Conservation (phyloP, 2,797 vertebrate species). For the Hoplostethus atlanticus region DNA sequence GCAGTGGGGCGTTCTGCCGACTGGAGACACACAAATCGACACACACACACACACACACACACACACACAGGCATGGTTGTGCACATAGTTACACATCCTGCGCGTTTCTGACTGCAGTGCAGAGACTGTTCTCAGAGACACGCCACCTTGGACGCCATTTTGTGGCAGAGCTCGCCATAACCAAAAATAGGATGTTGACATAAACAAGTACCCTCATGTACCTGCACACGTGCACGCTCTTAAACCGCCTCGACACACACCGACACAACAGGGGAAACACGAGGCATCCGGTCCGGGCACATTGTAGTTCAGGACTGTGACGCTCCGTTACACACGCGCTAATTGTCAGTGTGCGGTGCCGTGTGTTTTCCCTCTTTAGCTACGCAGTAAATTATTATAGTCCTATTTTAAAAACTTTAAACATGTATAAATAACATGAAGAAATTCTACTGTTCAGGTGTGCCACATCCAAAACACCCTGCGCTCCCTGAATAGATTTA, state of each 20-base stretch:
- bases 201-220: conserved; percentile 24
- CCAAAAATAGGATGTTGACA: conserved; percentile 55
- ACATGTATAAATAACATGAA: neutral
- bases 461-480: neutral
- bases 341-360: neutral
- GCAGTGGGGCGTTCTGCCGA: conserved; percentile 70
- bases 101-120: conserved; percentile 70
- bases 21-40: conserved; percentile 41
- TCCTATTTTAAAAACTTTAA: neutral
- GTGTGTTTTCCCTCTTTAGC: neutral
- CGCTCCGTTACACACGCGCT: neutral
- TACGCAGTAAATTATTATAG: neutral
- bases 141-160: conserved; percentile 75
- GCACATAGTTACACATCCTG: conserved; percentile 64
- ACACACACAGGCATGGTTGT: conserved; percentile 47
- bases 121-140: conserved; percentile 56
- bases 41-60: conserved; percentile 24
- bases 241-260: conserved; percentile 56
- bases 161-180: conserved; percentile 59
- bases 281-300: conserved; percentile 45
- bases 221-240: conserved; percentile 50
- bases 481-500: no score
- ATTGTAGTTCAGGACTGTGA: neutral
- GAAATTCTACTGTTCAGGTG: neutral
- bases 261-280: conserved; percentile 59